phyloP scores from a whole-genome alignment of 1,140 invertebrate genomes.

The Halictus rubicundus region DNA sequence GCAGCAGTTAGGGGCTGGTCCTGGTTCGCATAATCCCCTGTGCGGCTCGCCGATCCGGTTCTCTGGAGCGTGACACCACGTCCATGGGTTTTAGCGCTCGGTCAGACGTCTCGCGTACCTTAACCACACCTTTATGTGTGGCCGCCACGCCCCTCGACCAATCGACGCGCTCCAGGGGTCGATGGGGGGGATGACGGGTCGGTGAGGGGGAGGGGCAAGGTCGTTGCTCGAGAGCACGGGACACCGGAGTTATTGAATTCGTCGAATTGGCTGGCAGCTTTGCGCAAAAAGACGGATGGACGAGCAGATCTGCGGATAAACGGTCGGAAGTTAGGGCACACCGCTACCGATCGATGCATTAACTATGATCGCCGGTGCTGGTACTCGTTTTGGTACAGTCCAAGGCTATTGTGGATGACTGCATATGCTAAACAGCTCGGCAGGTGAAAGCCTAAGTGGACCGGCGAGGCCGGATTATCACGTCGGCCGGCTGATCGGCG shows the following conservation, averaged over 20 bases:
- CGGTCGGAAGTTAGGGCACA: neutral
- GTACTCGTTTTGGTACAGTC: no score
- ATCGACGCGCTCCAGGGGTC: neutral
- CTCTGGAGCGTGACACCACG: constrained; percentile 22
- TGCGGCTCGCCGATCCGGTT: constrained; percentile 20
- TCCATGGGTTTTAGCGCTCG: neutral
- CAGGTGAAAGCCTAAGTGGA: no score
- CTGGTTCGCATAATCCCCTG: neutral
- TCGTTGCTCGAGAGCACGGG: neutral
- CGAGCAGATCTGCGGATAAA: constrained; percentile 1
- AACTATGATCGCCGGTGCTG: neutral
- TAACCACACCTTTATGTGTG: neutral
- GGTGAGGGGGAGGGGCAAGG: neutral
- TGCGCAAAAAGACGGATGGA: neutral
- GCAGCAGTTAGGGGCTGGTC: constrained; percentile 12
- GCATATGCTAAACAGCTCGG: no score
- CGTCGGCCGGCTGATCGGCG: no score
- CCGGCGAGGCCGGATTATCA: no score
- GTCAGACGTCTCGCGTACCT: no score
- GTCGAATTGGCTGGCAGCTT: constrained; percentile 28
- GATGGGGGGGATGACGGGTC: neutral
- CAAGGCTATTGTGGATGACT: no score
- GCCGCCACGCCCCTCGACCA: neutral
- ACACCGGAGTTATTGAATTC: constrained; percentile 37
- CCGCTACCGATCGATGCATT: neutral